Percentiles rank a stretch among this genome's conserved stretches.
These are phyloP conservation scores for Echiichthys vipera DNA, from an alignment of 2,797 vertebrate genomes.

Conservation along the genomic window DNA sequence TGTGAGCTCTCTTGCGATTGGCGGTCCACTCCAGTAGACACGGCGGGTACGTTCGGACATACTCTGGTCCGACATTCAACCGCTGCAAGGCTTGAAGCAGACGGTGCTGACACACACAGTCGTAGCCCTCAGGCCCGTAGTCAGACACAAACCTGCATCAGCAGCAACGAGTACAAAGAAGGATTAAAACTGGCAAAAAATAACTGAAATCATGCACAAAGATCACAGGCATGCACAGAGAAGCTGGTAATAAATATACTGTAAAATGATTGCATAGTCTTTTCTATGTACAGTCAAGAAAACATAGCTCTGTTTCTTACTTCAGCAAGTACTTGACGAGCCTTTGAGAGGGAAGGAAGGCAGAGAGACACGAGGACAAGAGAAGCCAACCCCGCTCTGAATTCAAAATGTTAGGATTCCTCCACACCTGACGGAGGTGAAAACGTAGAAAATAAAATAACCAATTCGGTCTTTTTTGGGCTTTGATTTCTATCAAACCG, in stretches of 20 bases:
- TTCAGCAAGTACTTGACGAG: slow-evolving; percentile 94
- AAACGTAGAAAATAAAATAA: background rate
- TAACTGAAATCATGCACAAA: background rate
- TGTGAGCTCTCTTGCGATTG: slow-evolving; percentile 89
- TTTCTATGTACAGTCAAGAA: background rate
- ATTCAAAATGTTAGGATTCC: slow-evolving; percentile 90
- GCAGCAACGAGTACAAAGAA: slow-evolving; percentile 1
- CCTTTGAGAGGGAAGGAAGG: slow-evolving; percentile 88
- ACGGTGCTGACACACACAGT: slow-evolving; percentile 92
- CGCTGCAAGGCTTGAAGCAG: slow-evolving; percentile 91
- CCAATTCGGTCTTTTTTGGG: background rate
- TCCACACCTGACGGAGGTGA: slow-evolving; percentile 79
- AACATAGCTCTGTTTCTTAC: slow-evolving; percentile 79
- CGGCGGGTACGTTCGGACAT: slow-evolving; percentile 87
- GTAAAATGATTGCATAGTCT: background rate
- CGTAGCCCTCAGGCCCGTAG: slow-evolving; percentile 89
- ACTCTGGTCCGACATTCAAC: slow-evolving; percentile 73
- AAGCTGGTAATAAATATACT: background rate
- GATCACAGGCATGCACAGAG: background rate
- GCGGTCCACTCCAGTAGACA: slow-evolving; percentile 93
- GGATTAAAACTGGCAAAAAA: background rate
- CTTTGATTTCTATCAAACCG: background rate
- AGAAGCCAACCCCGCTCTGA: slow-evolving; percentile 95
- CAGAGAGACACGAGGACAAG: slow-evolving; percentile 90
- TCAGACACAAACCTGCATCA: slow-evolving; percentile 91